Evolutionary conservation across 1,140 invertebrate species (phyloP).

Genomic region (Potamilus streckersoni): DNA sequence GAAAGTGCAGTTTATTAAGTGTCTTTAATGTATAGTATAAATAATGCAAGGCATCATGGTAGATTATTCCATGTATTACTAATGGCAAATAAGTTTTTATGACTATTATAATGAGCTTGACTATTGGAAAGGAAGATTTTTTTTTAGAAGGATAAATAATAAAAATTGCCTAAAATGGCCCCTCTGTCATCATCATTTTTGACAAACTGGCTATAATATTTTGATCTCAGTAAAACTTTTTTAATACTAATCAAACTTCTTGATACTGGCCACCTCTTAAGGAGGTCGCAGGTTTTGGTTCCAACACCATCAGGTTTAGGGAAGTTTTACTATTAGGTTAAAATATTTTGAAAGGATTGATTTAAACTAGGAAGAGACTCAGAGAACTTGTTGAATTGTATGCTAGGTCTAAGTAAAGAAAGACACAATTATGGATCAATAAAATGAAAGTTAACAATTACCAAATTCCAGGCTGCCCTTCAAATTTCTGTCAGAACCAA

Average conservation of each 20-base stretch:
- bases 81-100: too few species aligned
- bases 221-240: neutral
- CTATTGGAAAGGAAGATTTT: too few species aligned
- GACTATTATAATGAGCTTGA: too few species aligned
- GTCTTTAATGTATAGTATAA: too few species aligned
- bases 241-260: neutral
- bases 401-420: neutral
- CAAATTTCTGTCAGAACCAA: conserved; percentile 33
- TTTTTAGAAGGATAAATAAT: too few species aligned
- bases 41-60: too few species aligned
- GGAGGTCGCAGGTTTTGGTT: neutral
- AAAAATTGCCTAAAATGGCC: too few species aligned
- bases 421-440: neutral
- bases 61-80: too few species aligned
- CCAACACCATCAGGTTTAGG: too few species aligned
- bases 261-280: neutral
- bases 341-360: neutral
- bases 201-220: too few species aligned
- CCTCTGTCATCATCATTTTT: too few species aligned
- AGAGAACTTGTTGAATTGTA: neutral
- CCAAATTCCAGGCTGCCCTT: conserved; percentile 26
- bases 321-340: neutral
- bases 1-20: too few species aligned
- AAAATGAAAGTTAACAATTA: neutral
- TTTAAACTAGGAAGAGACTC: neutral